phyloP scores from a whole-genome alignment of 1,140 invertebrate species.

The Drosophila ohnishii region DNA sequence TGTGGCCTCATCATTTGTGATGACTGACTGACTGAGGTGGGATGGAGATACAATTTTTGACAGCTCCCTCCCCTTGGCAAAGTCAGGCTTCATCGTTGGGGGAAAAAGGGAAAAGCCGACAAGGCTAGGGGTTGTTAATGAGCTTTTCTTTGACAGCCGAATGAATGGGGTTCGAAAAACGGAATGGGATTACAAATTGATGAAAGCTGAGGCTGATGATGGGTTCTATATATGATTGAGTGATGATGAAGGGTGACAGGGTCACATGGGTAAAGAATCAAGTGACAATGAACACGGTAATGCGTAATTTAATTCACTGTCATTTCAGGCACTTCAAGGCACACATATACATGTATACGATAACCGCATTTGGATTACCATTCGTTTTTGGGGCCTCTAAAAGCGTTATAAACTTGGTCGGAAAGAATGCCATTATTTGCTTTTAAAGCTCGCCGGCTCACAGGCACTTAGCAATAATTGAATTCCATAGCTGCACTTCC shows the following conservation, averaged over 20 bases:
- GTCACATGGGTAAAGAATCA: slow-evolving; percentile 15
- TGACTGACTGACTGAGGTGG: background rate
- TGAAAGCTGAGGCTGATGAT: slow-evolving; percentile 11
- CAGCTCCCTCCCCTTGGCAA: slow-evolving; percentile 20
- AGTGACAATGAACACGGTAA: slow-evolving; percentile 17
- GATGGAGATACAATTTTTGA: slow-evolving; percentile 55
- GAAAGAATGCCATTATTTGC: slow-evolving; percentile 25
- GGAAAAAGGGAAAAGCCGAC: background rate
- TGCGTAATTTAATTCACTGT: slow-evolving; percentile 11
- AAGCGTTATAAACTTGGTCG: slow-evolving; percentile 8
- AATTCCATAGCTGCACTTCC: slow-evolving; percentile 58
- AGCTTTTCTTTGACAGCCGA: slow-evolving; percentile 55
- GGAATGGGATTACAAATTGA: slow-evolving; percentile 56
- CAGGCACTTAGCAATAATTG: slow-evolving; percentile 61
- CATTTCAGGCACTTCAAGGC: slow-evolving; percentile 5
- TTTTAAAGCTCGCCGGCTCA: slow-evolving; percentile 38
- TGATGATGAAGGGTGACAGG: slow-evolving; percentile 13
- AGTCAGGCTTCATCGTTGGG: slow-evolving; percentile 19
- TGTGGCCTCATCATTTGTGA: slow-evolving; percentile 47
- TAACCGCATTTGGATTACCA: slow-evolving; percentile 20
- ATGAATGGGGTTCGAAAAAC: slow-evolving; percentile 43
- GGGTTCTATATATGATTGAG: slow-evolving; percentile 20
- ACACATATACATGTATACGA: background rate
- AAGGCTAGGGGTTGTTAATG: slow-evolving; percentile 61
- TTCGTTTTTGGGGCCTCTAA: slow-evolving; percentile 1